phyloP scores from a whole-genome alignment of 2,888 invertebrate genomes.

The Melanophora roralis region DNA sequence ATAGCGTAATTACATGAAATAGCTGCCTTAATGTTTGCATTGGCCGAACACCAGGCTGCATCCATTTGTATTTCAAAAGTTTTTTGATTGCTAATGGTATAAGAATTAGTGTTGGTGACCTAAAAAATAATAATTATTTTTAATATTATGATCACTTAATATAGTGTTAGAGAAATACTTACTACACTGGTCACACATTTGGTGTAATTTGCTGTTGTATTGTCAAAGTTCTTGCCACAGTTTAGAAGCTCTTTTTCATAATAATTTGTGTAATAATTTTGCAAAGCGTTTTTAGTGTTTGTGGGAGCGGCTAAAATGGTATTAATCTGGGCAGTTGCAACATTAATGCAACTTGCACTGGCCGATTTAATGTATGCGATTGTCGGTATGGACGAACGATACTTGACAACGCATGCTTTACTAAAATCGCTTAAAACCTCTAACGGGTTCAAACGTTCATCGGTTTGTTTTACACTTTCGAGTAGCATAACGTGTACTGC shows the following conservation, averaged over 20 bases:
- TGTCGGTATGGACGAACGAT: conserved; percentile 51
- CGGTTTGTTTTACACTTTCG: conserved; percentile 22
- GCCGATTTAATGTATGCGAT: conserved; percentile 16
- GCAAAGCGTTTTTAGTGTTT: background rate
- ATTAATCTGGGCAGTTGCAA: conserved; percentile 29
- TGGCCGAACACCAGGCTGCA: conserved; percentile 20
- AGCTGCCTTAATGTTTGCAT: conserved; percentile 22
- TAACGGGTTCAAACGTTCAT: conserved; percentile 55
- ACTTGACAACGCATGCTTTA: conserved; percentile 61
- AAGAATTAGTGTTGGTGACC: conserved; percentile 21
- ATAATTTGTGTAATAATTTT: conserved; percentile 4
- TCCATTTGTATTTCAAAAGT: conserved; percentile 30
- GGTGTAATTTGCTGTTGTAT: conserved; percentile 9
- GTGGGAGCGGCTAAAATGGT: background rate
- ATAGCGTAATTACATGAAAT: conserved; percentile 42
- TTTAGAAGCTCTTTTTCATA: conserved; percentile 7
- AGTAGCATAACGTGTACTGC: conserved; percentile 32
- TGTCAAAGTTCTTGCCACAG: conserved; percentile 1
- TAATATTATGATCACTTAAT: no score
- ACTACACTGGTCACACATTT: background rate
- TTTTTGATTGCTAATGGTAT: conserved; percentile 22
- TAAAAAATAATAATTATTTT: background rate
- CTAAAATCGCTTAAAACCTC: conserved; percentile 46
- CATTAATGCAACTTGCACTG: conserved; percentile 38
- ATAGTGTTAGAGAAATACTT: no score